Evolutionary conservation across 2,113 vertebrate genomes (phyloP), one percentile per base, ranked within the genome.

Genomic region (Sorex fumeus): DNA sequence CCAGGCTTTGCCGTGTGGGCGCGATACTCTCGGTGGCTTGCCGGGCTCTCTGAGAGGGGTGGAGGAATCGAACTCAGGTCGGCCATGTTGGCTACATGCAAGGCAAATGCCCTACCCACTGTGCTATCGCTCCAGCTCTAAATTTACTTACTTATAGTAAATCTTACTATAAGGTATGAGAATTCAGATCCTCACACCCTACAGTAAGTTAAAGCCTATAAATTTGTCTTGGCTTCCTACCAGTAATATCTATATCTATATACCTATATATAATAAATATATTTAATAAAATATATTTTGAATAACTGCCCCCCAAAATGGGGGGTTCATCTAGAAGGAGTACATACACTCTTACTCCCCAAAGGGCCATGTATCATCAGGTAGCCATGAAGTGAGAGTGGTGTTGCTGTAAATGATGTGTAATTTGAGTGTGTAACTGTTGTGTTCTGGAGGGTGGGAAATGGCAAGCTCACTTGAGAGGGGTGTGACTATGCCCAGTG

Each of bases 251-350:
- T 40, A 40, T 40, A 40, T 40, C 40, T 40, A 40, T 40, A 40
- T 40, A 40, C 40, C 7, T 40, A 40, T 40, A 40, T 40, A 40
- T 40, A 40, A 40, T 40, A 4, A 7, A 40, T 40, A 40, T 40
- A 40, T 40, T 40, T 4, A 40, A 40, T 40, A 40, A 40, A 40
- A 40, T 40, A 40, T 3, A 40, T 40, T 40, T 40, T 40, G 40
- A 40, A 40, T 40, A 40, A 40, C 40, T 40, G 40, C 40, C 40
- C n/a, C n/a, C n/a, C n/a, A n/a, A n/a, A n/a, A n/a, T n/a, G n/a
- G n/a, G 43, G 84, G 74, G 76, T 93, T 95, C 94, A 93, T 91
- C 74, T 93, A 76, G 21, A 93, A 86, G 93, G 95, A 93, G 5
- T 91, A 45, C 62, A 93, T 71, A 81, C 40, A 91, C 93, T 92